phyloP scores from a whole-genome alignment of 2,888 invertebrate genomes.

The Drosophila falleni region DNA sequence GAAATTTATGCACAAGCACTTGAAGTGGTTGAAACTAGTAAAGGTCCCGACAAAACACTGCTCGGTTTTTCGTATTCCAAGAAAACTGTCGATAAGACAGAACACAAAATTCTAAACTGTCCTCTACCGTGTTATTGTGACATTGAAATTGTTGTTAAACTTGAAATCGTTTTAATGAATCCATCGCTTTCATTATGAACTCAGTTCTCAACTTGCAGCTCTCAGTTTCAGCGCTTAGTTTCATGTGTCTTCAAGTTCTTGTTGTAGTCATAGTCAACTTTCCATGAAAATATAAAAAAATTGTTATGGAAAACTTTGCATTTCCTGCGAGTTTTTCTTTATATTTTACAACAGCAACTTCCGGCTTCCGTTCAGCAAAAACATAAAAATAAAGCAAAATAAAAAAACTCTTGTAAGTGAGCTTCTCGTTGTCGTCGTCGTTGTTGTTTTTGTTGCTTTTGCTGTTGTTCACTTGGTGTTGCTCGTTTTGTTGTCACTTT shows the following conservation, averaged over 20 bases:
- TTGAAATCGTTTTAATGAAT: constrained; percentile 59
- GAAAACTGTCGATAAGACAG: not conserved
- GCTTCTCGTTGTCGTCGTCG: constrained; percentile 17
- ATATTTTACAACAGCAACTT: constrained; percentile 77
- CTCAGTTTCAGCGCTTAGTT: constrained; percentile 1
- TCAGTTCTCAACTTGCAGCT: constrained; percentile 3
- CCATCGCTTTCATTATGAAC: constrained; percentile 30
- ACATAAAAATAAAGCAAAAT: constrained; percentile 70
- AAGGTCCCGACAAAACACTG: constrained; percentile 34
- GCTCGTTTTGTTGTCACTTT: constrained; percentile 57
- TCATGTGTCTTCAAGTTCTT: constrained; percentile 24
- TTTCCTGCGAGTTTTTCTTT: constrained; percentile 74
- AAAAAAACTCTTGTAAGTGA: constrained; percentile 50
- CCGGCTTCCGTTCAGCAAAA: constrained; percentile 68
- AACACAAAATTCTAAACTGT: constrained; percentile 11
- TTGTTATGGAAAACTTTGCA: constrained; percentile 73
- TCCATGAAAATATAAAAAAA: constrained; percentile 42
- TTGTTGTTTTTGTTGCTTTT: not conserved
- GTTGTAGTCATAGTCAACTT: constrained; percentile 41
- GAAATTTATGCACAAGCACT: constrained; percentile 66
- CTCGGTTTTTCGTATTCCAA: constrained; percentile 43
- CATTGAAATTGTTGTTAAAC: constrained; percentile 64
- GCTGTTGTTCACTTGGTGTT: constrained; percentile 23
- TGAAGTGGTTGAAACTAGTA: constrained; percentile 17
- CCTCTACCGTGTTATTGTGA: constrained; percentile 49